phyloP scores from a whole-genome alignment of 1,140 invertebrate genomes.

The Euura lappo region DNA sequence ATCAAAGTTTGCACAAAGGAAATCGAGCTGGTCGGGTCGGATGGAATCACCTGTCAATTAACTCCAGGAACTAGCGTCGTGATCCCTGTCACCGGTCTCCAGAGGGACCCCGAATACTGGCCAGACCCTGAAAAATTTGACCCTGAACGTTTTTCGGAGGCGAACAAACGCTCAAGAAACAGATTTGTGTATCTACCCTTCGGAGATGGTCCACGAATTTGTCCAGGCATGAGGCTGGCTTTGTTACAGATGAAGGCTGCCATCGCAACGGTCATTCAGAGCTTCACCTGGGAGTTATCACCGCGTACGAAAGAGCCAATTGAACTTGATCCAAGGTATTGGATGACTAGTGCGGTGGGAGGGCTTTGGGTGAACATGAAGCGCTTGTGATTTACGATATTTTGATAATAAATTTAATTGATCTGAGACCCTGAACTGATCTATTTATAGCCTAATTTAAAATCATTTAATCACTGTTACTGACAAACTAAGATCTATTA shows the following conservation, averaged over 20 bases:
- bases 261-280: constrained; percentile 48
- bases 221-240: constrained; percentile 61
- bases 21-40: constrained; percentile 35
- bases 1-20: constrained; percentile 43
- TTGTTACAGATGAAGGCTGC: constrained; percentile 59
- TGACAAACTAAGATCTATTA: no score
- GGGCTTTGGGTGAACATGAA: constrained; percentile 29
- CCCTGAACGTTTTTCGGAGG: constrained; percentile 68
- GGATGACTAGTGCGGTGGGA: constrained; percentile 14
- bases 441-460: no score
- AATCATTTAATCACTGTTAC: no score
- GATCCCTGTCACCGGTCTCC: constrained; percentile 50
- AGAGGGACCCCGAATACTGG: constrained; percentile 62
- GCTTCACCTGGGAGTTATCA: constrained; percentile 39
- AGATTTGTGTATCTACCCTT: constrained; percentile 64
- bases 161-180: constrained; percentile 39
- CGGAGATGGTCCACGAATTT: constrained; percentile 64
- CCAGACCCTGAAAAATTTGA: constrained; percentile 69
- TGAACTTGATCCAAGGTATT: constrained; percentile 17
- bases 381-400: neutral
- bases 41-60: constrained; percentile 27
- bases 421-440: no score
- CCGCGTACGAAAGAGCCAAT: constrained; percentile 33
- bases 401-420: no score
- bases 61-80: constrained; percentile 40